Conservation (phyloP, 1,140 invertebrate species). For the Drosophila triauraria region DNA sequence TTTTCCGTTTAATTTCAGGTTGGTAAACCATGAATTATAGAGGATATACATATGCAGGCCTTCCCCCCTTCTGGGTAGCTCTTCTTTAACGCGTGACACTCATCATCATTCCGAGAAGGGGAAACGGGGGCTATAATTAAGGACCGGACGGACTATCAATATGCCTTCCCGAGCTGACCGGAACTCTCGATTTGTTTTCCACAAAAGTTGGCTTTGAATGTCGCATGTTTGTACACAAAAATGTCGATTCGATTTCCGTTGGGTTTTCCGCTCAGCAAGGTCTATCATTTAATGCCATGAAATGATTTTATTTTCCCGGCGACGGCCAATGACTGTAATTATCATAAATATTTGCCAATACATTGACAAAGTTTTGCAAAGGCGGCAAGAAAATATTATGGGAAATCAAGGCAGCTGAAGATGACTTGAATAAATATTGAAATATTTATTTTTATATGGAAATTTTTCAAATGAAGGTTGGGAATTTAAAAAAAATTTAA, state of each 20-base stretch:
- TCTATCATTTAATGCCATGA: constrained; percentile 35
- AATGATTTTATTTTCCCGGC: constrained; percentile 70
- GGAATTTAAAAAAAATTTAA: neutral
- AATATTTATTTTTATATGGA: no score
- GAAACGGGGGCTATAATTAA: constrained; percentile 46
- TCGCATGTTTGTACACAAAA: constrained; percentile 79
- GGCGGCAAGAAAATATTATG: constrained; percentile 28
- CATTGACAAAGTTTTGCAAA: constrained; percentile 41
- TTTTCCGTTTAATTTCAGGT: constrained; percentile 72
- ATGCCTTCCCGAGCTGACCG: constrained; percentile 7
- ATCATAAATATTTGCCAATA: constrained; percentile 71
- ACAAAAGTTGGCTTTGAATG: constrained; percentile 77
- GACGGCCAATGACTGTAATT: constrained; percentile 58
- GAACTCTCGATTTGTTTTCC: constrained; percentile 72
- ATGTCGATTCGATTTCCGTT: constrained; percentile 50
- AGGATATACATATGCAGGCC: constrained; percentile 3
- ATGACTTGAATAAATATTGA: constrained; percentile 9
- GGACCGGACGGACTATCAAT: constrained; percentile 23
- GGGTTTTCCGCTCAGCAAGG: constrained; percentile 5
- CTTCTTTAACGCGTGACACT: constrained; percentile 74
- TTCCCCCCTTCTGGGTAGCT: constrained; percentile 17
- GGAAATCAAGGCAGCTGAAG: neutral
- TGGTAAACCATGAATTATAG: constrained; percentile 73
- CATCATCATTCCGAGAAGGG: constrained; percentile 53
- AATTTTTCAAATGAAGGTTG: no score